Conservation (phyloP, 2,888 invertebrate species). For the Disparrhopalites patrizii region DNA sequence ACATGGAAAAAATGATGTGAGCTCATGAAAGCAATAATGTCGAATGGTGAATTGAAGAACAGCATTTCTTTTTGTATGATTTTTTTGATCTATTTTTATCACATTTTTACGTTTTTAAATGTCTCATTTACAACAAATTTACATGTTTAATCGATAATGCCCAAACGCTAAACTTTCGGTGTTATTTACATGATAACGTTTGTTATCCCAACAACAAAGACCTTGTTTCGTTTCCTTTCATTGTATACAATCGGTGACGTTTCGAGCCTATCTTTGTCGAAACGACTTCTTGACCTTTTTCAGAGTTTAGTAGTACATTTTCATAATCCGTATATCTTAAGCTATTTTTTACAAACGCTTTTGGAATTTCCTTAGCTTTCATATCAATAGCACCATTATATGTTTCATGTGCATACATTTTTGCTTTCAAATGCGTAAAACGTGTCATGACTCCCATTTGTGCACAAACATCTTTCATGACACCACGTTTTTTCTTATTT, state of each 20-base stretch:
- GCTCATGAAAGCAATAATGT: no score
- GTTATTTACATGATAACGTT: not conserved
- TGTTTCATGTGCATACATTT: constrained; percentile 6
- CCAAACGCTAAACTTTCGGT: not conserved
- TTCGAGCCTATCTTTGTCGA: not conserved
- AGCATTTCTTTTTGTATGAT: not conserved
- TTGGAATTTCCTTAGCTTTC: not conserved
- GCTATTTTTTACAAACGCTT: not conserved
- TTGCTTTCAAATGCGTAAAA: constrained; percentile 37
- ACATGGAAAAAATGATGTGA: no score
- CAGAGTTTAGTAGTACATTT: not conserved
- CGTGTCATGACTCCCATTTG: constrained; percentile 46
- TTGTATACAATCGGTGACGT: not conserved
- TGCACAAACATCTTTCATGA: no score
- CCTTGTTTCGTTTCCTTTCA: not conserved
- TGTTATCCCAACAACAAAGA: not conserved
- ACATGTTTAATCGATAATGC: no score
- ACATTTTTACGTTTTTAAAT: no score
- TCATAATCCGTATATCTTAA: not conserved
- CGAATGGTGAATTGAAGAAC: no score
- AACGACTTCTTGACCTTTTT: not conserved
- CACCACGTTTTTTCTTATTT: no score
- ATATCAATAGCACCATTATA: not conserved
- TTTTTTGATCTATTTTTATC: not conserved
- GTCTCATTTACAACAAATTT: no score